Evolutionary conservation across 2,113 vertebrate genomes (phyloP), one percentile per base, ranked within the genome.

Genomic region (Columba livia): DNA sequence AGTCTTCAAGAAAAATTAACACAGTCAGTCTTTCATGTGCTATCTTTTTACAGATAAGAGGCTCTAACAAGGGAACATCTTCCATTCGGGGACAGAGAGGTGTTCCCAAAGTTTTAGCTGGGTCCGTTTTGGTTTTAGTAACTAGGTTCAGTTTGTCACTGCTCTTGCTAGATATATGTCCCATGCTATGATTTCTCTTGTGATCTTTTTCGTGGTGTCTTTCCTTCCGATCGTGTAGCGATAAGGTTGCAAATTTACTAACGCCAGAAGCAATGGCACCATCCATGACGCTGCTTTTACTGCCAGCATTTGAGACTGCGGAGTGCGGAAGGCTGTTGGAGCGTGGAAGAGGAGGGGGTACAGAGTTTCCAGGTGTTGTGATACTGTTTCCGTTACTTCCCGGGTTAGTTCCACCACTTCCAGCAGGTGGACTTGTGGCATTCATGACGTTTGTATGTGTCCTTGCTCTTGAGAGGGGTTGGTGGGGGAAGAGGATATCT

Each of bases 101-200:
- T 2, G 99, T 99, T 96, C 99, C 99, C 98, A 99, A 98, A 79
- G 99, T 99, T 98, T 99, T 99, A 73, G 99, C 99, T 0, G 98
- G 98, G 96, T 99, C 99, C 29, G 98, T 98, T 98, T 98, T 99
- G 88, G 98, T 98, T 96, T 98, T 99, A 82, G 99, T 97, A 78
- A 99, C 98, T 29, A 98, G 97, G 98, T 99, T 99, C 97, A 99
- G 99, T 98, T 99, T 99, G 98, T 99, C 99, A 95, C 99, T 99
- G 98, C 99, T 99, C 98, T 99, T 99, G 98, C 99, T 99, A 96
- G 99, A 99, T 98, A 99, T 99, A 99, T 99, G 99, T 93, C 99
- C 99, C 99, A 99, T 99, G 98, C 99, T 99, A 97, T 99, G 99
- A 97, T 99, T 99, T 96, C 99, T 98, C 97, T 99, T 99, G 98